A percentile compares a stretch with the other conserved stretches of the same genome.
Conservation (phyloP, 2,888 invertebrate genomes). For the Erebia epiphron region DNA sequence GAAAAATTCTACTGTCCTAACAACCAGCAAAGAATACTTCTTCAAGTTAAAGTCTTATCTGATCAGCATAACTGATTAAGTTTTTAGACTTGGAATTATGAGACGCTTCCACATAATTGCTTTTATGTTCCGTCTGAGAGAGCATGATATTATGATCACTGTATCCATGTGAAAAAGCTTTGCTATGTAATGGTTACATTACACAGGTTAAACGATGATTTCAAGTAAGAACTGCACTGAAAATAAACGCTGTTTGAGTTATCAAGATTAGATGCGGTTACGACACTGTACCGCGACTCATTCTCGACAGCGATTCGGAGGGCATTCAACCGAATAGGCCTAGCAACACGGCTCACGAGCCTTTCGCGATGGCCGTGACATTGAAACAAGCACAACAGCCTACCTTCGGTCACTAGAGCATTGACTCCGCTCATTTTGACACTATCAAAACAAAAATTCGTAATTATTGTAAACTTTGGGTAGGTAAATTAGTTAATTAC, state of each 20-base stretch:
- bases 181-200: constrained; percentile 18
- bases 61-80: constrained; percentile 34
- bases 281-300: constrained; percentile 49
- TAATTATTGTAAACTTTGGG: constrained; percentile 24
- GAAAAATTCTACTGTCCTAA: constrained; percentile 5
- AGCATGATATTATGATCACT: constrained; percentile 36
- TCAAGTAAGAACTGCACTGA: not conserved
- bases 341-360: constrained; percentile 55
- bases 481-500: constrained; percentile 5
- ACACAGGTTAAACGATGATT: not conserved
- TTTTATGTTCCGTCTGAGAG: constrained; percentile 39
- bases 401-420: constrained; percentile 81
- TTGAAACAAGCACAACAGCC: constrained; percentile 73
- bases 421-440: constrained; percentile 70
- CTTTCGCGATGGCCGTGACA: constrained; percentile 76
- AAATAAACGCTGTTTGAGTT: not conserved
- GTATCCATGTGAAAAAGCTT: constrained; percentile 35
- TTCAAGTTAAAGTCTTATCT: constrained; percentile 25
- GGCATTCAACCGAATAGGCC: constrained; percentile 71
- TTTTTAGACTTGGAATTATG: constrained; percentile 30
- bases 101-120: constrained; percentile 37
- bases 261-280: constrained; percentile 45
- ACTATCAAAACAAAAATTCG: constrained; percentile 56
- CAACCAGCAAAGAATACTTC: constrained; percentile 4
- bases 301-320: constrained; percentile 56